Evolutionary conservation across 1,140 invertebrate species (phyloP).

Genomic region (Drosophila persimilis): DNA sequence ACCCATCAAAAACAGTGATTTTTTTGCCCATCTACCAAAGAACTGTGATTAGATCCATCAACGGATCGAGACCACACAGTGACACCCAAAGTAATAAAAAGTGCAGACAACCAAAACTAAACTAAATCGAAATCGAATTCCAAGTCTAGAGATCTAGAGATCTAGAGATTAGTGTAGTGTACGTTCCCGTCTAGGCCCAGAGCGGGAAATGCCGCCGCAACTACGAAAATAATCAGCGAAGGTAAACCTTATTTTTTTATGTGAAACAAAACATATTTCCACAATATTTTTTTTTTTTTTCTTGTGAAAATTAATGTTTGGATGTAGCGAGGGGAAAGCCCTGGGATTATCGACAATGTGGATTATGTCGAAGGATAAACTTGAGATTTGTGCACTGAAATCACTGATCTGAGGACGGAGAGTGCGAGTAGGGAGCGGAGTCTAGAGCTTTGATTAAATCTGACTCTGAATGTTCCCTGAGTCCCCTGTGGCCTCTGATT

Average conservation of each 20-base stretch:
- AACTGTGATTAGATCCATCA: slow-evolving; percentile 23
- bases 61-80: too few species aligned
- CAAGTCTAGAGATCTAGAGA: background rate
- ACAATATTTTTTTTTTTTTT: slow-evolving; percentile 19
- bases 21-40: slow-evolving; percentile 42
- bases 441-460: too few species aligned
- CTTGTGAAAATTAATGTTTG: slow-evolving; percentile 6
- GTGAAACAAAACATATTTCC: slow-evolving; percentile 8
- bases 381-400: background rate
- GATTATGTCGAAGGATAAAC: slow-evolving; percentile 23
- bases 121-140: background rate
- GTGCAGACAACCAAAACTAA: slow-evolving; percentile 9
- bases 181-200: background rate
- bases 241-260: slow-evolving; percentile 20
- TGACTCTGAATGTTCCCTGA: too few species aligned
- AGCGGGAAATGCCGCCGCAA: slow-evolving; percentile 51
- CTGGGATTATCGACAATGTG: slow-evolving; percentile 4
- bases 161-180: too few species aligned
- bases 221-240: slow-evolving; percentile 29
- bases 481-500: too few species aligned
- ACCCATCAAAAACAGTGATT: too few species aligned
- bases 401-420: too few species aligned
- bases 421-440: too few species aligned
- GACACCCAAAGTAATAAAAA: slow-evolving; percentile 3
- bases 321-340: too few species aligned